Percentiles rank a stretch among this genome's conserved stretches.
phyloP scores from a whole-genome alignment of 2,888 invertebrate genomes.

The Macrophya annulata region DNA sequence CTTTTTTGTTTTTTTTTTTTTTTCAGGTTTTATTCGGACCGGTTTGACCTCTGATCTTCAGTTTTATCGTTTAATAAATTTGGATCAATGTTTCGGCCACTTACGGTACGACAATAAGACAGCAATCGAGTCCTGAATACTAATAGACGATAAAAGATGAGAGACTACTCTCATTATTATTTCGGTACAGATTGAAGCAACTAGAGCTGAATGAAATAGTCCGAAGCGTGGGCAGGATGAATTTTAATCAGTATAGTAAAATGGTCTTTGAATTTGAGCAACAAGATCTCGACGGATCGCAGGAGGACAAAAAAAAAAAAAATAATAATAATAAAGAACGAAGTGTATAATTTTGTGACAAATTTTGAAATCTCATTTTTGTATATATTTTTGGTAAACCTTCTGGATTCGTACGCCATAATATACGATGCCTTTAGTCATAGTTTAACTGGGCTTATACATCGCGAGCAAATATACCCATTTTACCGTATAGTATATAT shows the following conservation, averaged over 20 bases:
- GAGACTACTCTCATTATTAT: background rate
- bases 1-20: background rate
- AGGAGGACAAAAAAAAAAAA: background rate
- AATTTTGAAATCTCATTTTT: background rate
- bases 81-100: background rate
- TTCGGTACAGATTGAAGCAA: constrained; percentile 9
- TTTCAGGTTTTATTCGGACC: background rate
- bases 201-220: constrained; percentile 4
- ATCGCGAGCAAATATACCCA: constrained; percentile 5
- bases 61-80: background rate
- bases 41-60: no score
- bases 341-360: background rate
- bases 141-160: background rate
- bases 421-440: background rate
- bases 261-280: background rate
- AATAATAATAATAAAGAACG: no score
- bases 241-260: background rate
- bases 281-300: background rate
- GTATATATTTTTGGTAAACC: background rate
- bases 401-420: background rate
- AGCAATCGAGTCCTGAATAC: constrained; percentile 15
- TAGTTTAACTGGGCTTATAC: background rate
- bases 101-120: background rate
- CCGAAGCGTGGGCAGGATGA: background rate
- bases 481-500: background rate